Conservation (phyloP, 2,888 invertebrate species). For the Pterostichus madidus region DNA sequence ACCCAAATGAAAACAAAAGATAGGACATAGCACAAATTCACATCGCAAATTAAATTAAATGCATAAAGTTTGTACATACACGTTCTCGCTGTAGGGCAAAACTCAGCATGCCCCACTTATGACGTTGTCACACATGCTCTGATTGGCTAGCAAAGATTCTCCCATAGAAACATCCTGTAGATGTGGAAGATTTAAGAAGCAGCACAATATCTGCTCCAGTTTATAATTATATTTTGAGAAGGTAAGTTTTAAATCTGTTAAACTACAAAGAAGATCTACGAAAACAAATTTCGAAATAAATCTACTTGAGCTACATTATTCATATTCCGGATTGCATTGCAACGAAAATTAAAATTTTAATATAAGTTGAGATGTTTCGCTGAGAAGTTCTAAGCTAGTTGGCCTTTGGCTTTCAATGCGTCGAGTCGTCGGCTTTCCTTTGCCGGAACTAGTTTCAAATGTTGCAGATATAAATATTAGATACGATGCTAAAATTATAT, state of each 20-base stretch:
- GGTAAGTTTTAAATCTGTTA: background rate
- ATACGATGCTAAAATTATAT: conserved; percentile 42
- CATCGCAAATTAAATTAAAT: no score
- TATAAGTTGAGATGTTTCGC: conserved; percentile 5
- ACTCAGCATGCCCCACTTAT: no score
- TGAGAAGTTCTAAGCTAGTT: conserved; percentile 29
- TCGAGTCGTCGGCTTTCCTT: conserved; percentile 14
- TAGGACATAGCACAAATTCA: no score
- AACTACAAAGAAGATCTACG: background rate
- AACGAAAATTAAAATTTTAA: conserved; percentile 32
- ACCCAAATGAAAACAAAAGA: no score
- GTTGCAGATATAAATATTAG: conserved; percentile 44
- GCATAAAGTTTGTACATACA: no score
- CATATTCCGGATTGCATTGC: background rate
- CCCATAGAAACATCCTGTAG: no score
- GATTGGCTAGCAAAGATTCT: no score
- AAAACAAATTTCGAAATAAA: conserved; percentile 7
- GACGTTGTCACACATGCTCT: no score
- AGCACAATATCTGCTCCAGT: background rate
- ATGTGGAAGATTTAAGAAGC: background rate
- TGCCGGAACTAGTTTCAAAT: conserved; percentile 25
- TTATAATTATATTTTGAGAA: background rate
- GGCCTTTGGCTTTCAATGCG: conserved; percentile 4
- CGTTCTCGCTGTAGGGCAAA: no score
- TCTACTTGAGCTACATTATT: conserved; percentile 23